Evolutionary conservation across 2,888 invertebrate genomes (phyloP).

Genomic region (Parochlus steinenii): DNA sequence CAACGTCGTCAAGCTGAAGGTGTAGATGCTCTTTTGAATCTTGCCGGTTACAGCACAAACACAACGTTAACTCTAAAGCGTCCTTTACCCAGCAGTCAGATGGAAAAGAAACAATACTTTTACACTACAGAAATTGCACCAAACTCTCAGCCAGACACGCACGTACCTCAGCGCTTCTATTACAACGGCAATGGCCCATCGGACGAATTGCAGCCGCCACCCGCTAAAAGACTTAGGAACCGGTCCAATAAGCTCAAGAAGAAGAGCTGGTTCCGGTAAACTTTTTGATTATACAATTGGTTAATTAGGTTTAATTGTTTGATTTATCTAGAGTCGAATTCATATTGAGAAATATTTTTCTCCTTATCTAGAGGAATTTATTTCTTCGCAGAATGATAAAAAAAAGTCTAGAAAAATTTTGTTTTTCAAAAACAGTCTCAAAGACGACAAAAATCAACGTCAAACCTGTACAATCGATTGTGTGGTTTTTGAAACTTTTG

Average conservation of each 20-base stretch:
- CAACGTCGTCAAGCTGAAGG: constrained; percentile 59
- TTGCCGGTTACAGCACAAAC: constrained; percentile 43
- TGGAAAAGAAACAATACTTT: too few relatives aligned
- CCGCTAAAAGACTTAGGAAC: constrained; percentile 23
- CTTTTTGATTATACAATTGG: neutral
- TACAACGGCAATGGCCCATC: constrained; percentile 10
- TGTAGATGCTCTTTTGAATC: constrained; percentile 58
- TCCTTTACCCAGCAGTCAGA: too few relatives aligned
- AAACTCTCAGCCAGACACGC: neutral
- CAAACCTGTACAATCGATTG: too few relatives aligned
- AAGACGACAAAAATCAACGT: neutral
- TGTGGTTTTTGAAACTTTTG: neutral
- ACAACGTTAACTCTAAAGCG: constrained; percentile 26
- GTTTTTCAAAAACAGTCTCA: neutral
- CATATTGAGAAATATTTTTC: too few relatives aligned
- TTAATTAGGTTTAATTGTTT: too few relatives aligned
- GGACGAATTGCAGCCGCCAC: constrained; percentile 16
- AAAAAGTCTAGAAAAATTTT: constrained; percentile 1
- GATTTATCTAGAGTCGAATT: too few relatives aligned
- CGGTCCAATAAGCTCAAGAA: constrained; percentile 28
- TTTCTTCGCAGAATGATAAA: neutral
- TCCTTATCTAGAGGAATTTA: neutral
- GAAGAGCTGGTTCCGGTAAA: constrained; percentile 27
- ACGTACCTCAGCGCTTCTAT: neutral
- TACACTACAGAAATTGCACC: constrained; percentile 10